Evolutionary conservation across 2,888 invertebrate species (phyloP).

Genomic region (Drosophila multiciliata): DNA sequence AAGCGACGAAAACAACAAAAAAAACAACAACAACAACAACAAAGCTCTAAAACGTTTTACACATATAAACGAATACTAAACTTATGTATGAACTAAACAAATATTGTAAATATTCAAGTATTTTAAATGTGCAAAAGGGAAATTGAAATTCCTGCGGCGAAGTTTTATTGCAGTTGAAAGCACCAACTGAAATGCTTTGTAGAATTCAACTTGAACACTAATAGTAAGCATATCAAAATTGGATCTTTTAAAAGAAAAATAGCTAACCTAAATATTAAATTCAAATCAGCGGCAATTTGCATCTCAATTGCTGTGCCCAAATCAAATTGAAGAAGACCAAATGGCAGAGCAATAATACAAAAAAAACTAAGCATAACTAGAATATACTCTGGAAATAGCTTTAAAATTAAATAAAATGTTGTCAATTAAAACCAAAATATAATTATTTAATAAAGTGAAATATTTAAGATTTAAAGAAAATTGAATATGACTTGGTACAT

Average conservation of each 20-base stretch:
- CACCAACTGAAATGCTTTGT: slow-evolving; percentile 24
- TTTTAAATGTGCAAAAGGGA: slow-evolving; percentile 4
- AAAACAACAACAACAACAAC: neutral
- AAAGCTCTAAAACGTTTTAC: slow-evolving; percentile 60
- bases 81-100: slow-evolving; percentile 5
- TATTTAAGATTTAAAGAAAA: neutral
- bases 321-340: slow-evolving; percentile 38
- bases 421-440: neutral
- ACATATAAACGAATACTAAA: slow-evolving; percentile 24
- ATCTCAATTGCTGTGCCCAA: slow-evolving; percentile 69
- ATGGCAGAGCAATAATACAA: neutral
- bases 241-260: slow-evolving; percentile 53
- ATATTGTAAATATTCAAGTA: slow-evolving; percentile 9
- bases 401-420: neutral
- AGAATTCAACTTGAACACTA: slow-evolving; percentile 49
- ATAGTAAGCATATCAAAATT: slow-evolving; percentile 64
- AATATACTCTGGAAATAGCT: slow-evolving; percentile 15
- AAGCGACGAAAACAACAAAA: slow-evolving; percentile 30
- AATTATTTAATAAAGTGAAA: neutral
- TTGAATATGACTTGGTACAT: neutral
- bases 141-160: slow-evolving; percentile 48
- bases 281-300: slow-evolving; percentile 78
- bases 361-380: neutral
- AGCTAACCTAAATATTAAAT: slow-evolving; percentile 72
- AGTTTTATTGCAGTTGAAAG: slow-evolving; percentile 33